Base-by-base conservation (phyloP, 1,140 invertebrate genomes). In the Tetranychus urticae region DNA sequence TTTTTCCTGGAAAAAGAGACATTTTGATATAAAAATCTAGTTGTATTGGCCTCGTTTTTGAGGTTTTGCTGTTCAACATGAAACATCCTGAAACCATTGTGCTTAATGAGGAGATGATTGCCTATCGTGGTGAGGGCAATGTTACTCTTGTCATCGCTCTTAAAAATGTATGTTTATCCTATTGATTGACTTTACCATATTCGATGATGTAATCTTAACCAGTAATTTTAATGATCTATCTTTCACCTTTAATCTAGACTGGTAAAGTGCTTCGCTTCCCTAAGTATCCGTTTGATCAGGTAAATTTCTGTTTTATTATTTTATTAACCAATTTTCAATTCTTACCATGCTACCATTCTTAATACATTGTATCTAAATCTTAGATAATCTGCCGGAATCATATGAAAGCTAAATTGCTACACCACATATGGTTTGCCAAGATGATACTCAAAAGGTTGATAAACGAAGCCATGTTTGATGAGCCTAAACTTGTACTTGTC, bases 51-150 rank as follows among this genome's bases (percentile, higher is more conserved):
- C 23, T 23, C 23, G 23, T 23, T 23, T 23, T 23, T 23, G 23
- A 23, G 23, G 23, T 23, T 23, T 23, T 23, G 23, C 23, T 23
- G 23, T 23, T 23, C 39, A 52, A n/a, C n/a, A 52, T 52, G 50
- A 52, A 52, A 33, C n/a, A n/a, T 52, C 50, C 31, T 2, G 50
- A 52, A 52, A n/a, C n/a, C n/a, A 52, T 52, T 23, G 50, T n/a
- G 23, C 31, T 52, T 12, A n/a, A 52, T 52, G n/a, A n/a, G 31
- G 50, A 52, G n/a, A 31, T n/a, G 23, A 52, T 52, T 52, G 50
- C 50, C n/a, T 65, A 65, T 60, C 63, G 64, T 23, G 64, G 64
- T 48, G 64, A 65, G 58, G 64, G 64, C n/a, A 65, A 65, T 47
- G 66, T 64, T 5, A 65, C 59, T 39, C 39, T 65, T 3, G 64